A percentile compares a stretch with the other conserved stretches of the same genome.
phyloP scores from a whole-genome alignment of 2,888 invertebrate genomes.

The Pemphredon lugubris region DNA sequence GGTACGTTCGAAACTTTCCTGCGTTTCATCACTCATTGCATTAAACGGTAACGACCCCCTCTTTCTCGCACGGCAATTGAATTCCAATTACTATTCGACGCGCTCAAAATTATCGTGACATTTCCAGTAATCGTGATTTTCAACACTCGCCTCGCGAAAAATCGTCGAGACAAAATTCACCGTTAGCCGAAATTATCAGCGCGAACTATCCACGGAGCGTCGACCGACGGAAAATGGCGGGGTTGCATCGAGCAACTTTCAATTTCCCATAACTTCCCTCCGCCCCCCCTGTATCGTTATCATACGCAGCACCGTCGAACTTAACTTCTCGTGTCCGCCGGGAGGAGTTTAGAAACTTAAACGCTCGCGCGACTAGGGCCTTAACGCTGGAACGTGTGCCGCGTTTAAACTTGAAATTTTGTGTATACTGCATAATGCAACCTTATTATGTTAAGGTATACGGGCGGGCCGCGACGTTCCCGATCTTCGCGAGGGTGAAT shows the following conservation, averaged over 20 bases:
- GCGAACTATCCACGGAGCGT: no score
- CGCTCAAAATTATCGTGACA: no score
- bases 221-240: no score
- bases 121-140: no score
- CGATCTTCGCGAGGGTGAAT: slow-evolving; percentile 65
- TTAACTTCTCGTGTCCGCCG: slow-evolving; percentile 44
- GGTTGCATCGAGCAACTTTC: slow-evolving; percentile 21
- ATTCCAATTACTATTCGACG: no score
- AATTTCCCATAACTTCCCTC: slow-evolving; percentile 15
- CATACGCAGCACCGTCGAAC: slow-evolving; percentile 25
- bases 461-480: slow-evolving; percentile 63
- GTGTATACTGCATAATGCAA: slow-evolving; percentile 76
- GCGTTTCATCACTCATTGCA: no score
- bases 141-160: no score
- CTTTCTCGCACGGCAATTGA: no score
- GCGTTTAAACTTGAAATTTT: slow-evolving; percentile 72
- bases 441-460: slow-evolving; percentile 79
- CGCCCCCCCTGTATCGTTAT: slow-evolving; percentile 13
- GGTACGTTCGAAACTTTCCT: no score
- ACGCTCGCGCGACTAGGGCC: slow-evolving; percentile 50
- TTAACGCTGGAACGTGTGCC: slow-evolving; percentile 61
- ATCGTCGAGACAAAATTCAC: no score
- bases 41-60: no score
- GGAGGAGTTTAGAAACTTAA: slow-evolving; percentile 53
- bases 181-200: no score